phyloP scores from a whole-genome alignment of 1,140 invertebrate species.

The Brachionus paranguensis region DNA sequence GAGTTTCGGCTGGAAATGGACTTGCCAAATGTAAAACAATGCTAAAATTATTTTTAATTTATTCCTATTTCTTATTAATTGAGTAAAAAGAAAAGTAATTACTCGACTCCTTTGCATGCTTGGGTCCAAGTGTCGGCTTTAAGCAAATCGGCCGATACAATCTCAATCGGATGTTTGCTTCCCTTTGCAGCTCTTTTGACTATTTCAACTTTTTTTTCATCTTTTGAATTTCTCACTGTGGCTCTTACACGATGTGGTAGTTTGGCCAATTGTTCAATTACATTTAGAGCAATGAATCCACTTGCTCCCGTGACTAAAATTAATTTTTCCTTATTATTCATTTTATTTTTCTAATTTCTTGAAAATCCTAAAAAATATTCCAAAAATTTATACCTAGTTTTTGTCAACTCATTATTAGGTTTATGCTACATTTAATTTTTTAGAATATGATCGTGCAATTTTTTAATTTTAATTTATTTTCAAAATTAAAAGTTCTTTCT shows the following conservation, averaged over 20 bases:
- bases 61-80: not conserved
- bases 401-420: no score
- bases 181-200: constrained; percentile 54
- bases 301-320: constrained; percentile 62
- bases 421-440: no score
- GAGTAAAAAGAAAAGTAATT: not conserved
- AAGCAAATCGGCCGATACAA: constrained; percentile 52
- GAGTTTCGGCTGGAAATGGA: constrained; percentile 56
- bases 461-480: no score
- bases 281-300: constrained; percentile 60
- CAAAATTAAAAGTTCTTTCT: no score
- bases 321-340: constrained; percentile 44
- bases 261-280: constrained; percentile 58
- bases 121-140: constrained; percentile 53
- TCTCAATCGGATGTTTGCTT: constrained; percentile 55
- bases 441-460: no score
- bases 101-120: constrained; percentile 56
- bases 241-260: constrained; percentile 58
- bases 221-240: constrained; percentile 57
- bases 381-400: no score
- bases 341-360: not conserved
- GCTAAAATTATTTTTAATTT: not conserved
- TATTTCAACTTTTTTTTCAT: constrained; percentile 52
- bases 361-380: not conserved
- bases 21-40: constrained; percentile 60